phyloP scores from a whole-genome alignment of 2,888 invertebrate species.

The Andrena praecox region DNA sequence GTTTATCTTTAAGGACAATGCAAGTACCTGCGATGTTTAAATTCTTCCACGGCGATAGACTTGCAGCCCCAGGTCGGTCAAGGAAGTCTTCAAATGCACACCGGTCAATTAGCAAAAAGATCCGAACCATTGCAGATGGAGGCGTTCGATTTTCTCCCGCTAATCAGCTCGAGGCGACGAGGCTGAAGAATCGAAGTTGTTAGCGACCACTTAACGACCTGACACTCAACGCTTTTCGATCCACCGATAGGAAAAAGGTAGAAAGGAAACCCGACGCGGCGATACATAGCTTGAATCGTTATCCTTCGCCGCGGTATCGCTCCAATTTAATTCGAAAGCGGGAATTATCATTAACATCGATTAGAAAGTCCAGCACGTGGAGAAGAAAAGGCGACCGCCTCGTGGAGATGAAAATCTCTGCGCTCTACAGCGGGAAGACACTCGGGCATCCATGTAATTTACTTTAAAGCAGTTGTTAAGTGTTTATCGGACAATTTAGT shows the following conservation, averaged over 20 bases:
- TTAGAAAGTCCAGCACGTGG: too few relatives aligned
- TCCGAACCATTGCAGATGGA: conserved; percentile 14
- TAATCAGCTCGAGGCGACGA: conserved; percentile 52
- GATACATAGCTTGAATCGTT: conserved; percentile 11
- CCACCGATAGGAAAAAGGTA: conserved; percentile 16
- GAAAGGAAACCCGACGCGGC: conserved; percentile 11
- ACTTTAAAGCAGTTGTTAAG: not conserved
- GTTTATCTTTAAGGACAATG: not conserved
- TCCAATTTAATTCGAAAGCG: too few relatives aligned
- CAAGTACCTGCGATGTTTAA: not conserved
- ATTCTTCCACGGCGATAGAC: not conserved
- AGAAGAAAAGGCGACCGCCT: too few relatives aligned
- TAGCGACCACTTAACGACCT: conserved; percentile 64
- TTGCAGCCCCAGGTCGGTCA: not conserved
- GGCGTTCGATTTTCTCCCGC: conserved; percentile 55
- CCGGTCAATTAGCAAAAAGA: conserved; percentile 48
- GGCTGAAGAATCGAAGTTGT: conserved; percentile 57
- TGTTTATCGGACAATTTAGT: too few relatives aligned
- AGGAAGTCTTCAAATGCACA: conserved; percentile 12
- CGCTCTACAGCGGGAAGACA: too few relatives aligned
- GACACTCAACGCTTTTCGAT: conserved; percentile 57
- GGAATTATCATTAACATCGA: too few relatives aligned
- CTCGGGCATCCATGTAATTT: not conserved
- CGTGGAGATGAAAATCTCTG: too few relatives aligned
- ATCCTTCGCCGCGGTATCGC: not conserved